phyloP scores from a whole-genome alignment of 2,888 invertebrate genomes.

The Parnassius apollo region DNA sequence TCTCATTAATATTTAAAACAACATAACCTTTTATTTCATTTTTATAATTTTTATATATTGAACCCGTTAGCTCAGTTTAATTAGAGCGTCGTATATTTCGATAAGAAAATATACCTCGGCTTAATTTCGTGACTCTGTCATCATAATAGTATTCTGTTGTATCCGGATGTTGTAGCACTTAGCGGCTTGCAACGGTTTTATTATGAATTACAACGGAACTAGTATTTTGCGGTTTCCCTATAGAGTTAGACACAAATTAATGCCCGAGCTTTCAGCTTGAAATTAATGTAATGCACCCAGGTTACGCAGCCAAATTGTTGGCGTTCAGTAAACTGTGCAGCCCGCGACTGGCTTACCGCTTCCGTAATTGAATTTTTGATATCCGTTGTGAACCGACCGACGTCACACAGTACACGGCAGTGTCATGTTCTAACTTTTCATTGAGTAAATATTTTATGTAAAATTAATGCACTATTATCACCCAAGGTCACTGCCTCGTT shows the following conservation, averaged over 20 bases:
- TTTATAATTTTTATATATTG: too few relatives aligned
- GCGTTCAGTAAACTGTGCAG: conserved; percentile 64
- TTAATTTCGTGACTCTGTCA: conserved; percentile 54
- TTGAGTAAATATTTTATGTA: too few relatives aligned
- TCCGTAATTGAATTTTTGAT: conserved; percentile 71
- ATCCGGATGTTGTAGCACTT: conserved; percentile 77
- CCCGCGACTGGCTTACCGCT: conserved; percentile 26
- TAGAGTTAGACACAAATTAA: conserved; percentile 76
- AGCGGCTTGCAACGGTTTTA: conserved; percentile 75
- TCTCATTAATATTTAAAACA: too few relatives aligned
- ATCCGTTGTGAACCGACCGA: conserved; percentile 30
- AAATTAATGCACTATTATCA: too few relatives aligned
- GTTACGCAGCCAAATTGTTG: conserved; percentile 73
- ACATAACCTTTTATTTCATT: too few relatives aligned
- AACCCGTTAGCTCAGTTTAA: conserved; percentile 17
- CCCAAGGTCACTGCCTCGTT: too few relatives aligned
- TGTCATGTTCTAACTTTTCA: too few relatives aligned
- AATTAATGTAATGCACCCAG: conserved; percentile 80
- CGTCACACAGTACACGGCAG: not conserved
- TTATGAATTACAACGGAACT: conserved; percentile 79
- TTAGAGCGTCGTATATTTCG: conserved; percentile 20
- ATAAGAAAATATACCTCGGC: conserved; percentile 24
- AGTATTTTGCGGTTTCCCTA: conserved; percentile 77
- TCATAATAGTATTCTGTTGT: conserved; percentile 68
- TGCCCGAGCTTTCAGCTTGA: conserved; percentile 75